Evolutionary conservation across 1,140 invertebrate species (phyloP), one percentile per base, ranked within the genome.

Genomic region (Orius insidiosus): DNA sequence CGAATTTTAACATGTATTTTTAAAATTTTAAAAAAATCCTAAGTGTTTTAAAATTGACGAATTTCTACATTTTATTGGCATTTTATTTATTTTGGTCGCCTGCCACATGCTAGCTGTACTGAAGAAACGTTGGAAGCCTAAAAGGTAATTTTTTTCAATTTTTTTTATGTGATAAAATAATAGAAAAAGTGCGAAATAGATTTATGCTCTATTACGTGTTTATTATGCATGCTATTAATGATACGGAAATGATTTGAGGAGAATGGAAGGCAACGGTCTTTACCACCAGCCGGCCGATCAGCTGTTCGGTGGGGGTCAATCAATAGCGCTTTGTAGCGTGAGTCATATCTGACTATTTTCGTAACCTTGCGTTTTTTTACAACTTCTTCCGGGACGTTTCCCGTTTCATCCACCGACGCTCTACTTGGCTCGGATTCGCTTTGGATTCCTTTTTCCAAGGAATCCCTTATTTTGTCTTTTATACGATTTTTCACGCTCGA

Each of bases 91-190:
- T 24, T 24, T 52, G 14, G 32, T 50, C 14, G 10, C 48, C 13
- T 54, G 52, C 50, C 32, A 49, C 48, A 57, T 57, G 56, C 48
- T 57, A 19, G 56, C 54, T 9, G 56, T 57, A 4, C 47, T 57
- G 13, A 57, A 57, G 41, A 55, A 54, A 44, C 49, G 56, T 3
- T 57, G 54, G 56, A 57, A 57, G 52, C 56, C 54, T 37, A 57
- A 57, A 53, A 57, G 52, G 52, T 54, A 50, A 49, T 5, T 30
- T 40, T 37, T 30, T 18, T n/a, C 5, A n/a, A 36, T 9, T 11
- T 11, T 36, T n/a, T 5, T 3, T 36, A 36, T n/a, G n/a, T n/a
- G n/a, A n/a, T n/a, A n/a, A n/a, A n/a, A n/a, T n/a, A n/a, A n/a
- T n/a, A n/a, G n/a, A n/a, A n/a, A n/a, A n/a, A n/a, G n/a, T n/a